Base-by-base conservation (phyloP, 2,888 invertebrate species). In the Brachypalpus laphriformis region DNA sequence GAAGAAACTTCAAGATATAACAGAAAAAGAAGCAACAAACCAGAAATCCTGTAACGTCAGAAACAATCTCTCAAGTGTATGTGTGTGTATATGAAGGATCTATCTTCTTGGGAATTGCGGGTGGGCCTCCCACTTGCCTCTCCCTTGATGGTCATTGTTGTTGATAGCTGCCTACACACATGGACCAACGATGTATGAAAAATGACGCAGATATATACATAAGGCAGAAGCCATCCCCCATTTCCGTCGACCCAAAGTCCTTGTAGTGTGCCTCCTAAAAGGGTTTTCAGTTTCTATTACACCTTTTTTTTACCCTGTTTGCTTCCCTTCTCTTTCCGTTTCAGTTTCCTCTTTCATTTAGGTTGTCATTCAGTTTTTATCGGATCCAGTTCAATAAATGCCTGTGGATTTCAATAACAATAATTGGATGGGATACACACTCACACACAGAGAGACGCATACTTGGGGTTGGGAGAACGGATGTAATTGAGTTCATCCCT, bases 391-490 rank as follows among this genome's bases (percentile, higher is more conserved):
- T 83, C 72, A 54, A 78, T 74, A 78, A 83, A 78, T 77, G 83
- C 83, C 74, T 74, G 63, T 68, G 74, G 78, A 83, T 70, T 70
- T 70, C 80, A 83, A 80, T 78, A 80, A 74, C 74, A 70, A 74
- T 83, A 83, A 83, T 83, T 83, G 83, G 74, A 83, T 75, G 70
- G 78, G 47, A 61, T 16, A 61, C 47, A 22, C 18, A 47, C 14
- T 49, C 28, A 28, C 16, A 25, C 22, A 42, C 40, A 22, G 11
- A 6, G 6, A 3, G 8, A 14, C n/a, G n/a, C n/a, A n/a, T n/a
- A n/a, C n/a, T n/a, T n/a, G n/a, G 11, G 8, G 14, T 9, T 18
- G 14, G 18, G 49, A 25, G 37, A 61, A 14, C 59, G 71, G 71
- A 76, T 51, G 51, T 68, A 76, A 76, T 68, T 76, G 66, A 59